phyloP scores from a whole-genome alignment of 1,140 invertebrate genomes.

The Aphelinus atriplicis region DNA sequence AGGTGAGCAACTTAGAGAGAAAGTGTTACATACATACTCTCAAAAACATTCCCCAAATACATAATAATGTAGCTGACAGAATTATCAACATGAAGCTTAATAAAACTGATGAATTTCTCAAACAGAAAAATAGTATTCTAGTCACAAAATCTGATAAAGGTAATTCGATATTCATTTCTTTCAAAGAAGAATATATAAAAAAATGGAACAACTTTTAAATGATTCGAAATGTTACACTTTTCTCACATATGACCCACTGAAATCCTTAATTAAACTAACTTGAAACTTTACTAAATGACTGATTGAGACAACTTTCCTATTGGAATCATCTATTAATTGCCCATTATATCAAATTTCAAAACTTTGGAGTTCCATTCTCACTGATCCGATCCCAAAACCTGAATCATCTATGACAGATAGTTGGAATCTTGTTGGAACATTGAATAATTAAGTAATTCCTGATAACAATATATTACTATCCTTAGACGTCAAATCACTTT shows the following conservation, averaged over 20 bases:
- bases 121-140: slow-evolving; percentile 34
- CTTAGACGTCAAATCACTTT: not conserved
- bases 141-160: slow-evolving; percentile 48
- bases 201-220: slow-evolving; percentile 37
- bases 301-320: slow-evolving; percentile 36
- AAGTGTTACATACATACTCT: too few species aligned
- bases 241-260: slow-evolving; percentile 31
- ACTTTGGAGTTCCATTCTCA: slow-evolving; percentile 9
- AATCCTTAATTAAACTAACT: slow-evolving; percentile 29
- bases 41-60: too few species aligned
- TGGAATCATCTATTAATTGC: slow-evolving; percentile 43
- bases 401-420: not conserved
- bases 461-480: not conserved
- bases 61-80: too few species aligned
- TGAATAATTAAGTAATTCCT: not conserved
- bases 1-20: too few species aligned
- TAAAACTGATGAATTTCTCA: slow-evolving; percentile 7
- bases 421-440: not conserved
- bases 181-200: slow-evolving; percentile 34
- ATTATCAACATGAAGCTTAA: too few species aligned
- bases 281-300: not conserved
- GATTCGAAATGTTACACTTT: slow-evolving; percentile 36
- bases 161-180: slow-evolving; percentile 42
- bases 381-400: slow-evolving; percentile 25
- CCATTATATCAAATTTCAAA: slow-evolving; percentile 44